Percentiles rank a stretch among this genome's conserved stretches.
Evolutionary conservation across 2,888 invertebrate species (phyloP).

Genomic region (Ethmia dodecea): DNA sequence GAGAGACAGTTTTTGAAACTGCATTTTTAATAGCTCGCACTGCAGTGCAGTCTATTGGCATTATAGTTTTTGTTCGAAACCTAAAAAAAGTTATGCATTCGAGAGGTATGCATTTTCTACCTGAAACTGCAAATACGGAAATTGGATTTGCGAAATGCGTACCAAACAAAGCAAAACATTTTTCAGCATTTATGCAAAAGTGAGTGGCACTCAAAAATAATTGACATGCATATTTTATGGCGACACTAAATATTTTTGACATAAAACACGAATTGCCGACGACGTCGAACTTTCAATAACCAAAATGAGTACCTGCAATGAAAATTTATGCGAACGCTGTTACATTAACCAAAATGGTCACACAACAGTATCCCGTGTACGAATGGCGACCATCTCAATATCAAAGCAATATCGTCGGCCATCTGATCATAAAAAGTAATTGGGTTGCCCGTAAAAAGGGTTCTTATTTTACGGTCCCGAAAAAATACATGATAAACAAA

Average conservation of each 20-base stretch:
- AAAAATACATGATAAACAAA: constrained; percentile 70
- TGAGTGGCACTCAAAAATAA: too few species aligned
- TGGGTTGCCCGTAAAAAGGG: constrained; percentile 72
- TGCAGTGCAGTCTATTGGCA: constrained; percentile 10
- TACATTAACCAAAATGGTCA: constrained; percentile 26
- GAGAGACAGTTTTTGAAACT: constrained; percentile 19
- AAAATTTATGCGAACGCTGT: constrained; percentile 32
- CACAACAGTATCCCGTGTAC: constrained; percentile 35
- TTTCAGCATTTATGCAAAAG: too few species aligned
- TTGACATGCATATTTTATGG: too few species aligned
- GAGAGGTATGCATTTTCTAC: too few species aligned
- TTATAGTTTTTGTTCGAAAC: constrained; percentile 9
- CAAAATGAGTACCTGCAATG: constrained; percentile 24
- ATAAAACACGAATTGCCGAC: too few species aligned
- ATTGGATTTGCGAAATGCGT: too few species aligned
- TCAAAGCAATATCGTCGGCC: constrained; percentile 57
- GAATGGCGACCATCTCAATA: constrained; percentile 56
- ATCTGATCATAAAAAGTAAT: constrained; percentile 73
- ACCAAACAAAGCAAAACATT: too few species aligned
- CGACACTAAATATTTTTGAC: too few species aligned
- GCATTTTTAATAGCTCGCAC: constrained; percentile 15
- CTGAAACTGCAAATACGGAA: too few species aligned
- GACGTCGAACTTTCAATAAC: constrained; percentile 29
- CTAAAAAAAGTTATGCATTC: too few species aligned
- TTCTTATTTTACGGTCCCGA: constrained; percentile 66